These are phyloP conservation scores for Zingel zingel DNA, from an alignment of 2,113 vertebrate species.

Conservation along the genomic window DNA sequence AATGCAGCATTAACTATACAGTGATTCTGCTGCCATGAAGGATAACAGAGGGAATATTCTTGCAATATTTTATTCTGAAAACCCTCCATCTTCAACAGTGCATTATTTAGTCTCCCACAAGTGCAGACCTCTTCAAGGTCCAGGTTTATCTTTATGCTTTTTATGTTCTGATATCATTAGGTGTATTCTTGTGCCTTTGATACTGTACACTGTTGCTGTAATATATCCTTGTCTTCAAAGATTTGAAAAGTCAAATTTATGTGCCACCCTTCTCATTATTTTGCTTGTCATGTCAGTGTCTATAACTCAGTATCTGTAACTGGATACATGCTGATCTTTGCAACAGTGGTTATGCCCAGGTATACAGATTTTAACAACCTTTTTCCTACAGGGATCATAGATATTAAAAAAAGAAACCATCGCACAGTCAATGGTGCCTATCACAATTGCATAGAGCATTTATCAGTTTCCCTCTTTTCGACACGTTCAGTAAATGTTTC, in stretches of 20 bases:
- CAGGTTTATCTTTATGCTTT: background rate
- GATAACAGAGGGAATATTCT: background rate
- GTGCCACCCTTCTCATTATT: background rate
- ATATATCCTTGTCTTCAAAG: conserved; percentile 9
- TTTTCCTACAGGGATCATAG: conserved; percentile 6
- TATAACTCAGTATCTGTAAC: background rate
- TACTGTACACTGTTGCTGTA: background rate
- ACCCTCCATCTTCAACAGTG: no score
- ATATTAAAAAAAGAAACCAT: conserved; percentile 15
- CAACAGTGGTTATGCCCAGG: conserved; percentile 1
- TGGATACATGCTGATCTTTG: conserved; percentile 12
- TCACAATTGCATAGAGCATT: background rate
- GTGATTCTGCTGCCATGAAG: conserved; percentile 4
- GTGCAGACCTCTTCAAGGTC: background rate
- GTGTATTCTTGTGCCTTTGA: conserved; percentile 4
- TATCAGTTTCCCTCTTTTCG: background rate
- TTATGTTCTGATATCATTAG: background rate
- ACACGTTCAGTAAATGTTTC: background rate
- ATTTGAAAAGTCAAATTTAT: background rate
- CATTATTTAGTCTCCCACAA: background rate
- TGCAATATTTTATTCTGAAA: no score
- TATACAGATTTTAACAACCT: background rate
- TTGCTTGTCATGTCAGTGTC: background rate
- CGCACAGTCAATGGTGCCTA: background rate
- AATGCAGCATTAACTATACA: conserved; percentile 33